Conservation (phyloP, 1,140 invertebrate genomes). For the Drosophila sechellia region DNA sequence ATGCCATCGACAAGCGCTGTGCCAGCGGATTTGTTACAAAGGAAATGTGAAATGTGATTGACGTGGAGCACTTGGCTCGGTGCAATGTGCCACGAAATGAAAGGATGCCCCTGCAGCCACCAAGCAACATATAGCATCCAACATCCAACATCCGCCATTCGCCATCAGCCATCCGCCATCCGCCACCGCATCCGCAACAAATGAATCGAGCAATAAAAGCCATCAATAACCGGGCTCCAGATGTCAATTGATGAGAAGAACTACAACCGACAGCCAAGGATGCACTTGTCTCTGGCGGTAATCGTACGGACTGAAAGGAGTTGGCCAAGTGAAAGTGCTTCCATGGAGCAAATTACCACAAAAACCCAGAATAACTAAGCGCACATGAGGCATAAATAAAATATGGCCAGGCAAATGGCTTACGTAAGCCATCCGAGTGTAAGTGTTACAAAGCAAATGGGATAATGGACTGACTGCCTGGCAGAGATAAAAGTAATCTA, state of each 20-base stretch:
- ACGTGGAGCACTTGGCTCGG: slow-evolving; percentile 56
- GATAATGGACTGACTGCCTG: no score
- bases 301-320: slow-evolving; percentile 33
- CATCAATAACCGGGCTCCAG: slow-evolving; percentile 66
- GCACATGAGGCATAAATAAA: slow-evolving; percentile 7
- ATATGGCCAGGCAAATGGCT: slow-evolving; percentile 13
- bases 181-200: slow-evolving; percentile 23
- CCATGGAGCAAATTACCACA: slow-evolving; percentile 14
- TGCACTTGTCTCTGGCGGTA: slow-evolving; percentile 33
- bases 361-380: slow-evolving; percentile 11
- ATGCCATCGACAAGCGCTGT: slow-evolving; percentile 42
- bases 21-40: slow-evolving; percentile 74
- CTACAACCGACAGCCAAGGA: slow-evolving; percentile 27
- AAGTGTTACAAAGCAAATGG: background rate
- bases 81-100: slow-evolving; percentile 70
- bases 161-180: no score
- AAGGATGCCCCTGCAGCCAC: slow-evolving; percentile 40
- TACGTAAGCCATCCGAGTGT: background rate
- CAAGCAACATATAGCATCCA: background rate
- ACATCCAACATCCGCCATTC: background rate
- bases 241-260: slow-evolving; percentile 44
- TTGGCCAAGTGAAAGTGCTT: slow-evolving; percentile 19
- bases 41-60: slow-evolving; percentile 65
- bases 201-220: slow-evolving; percentile 50
- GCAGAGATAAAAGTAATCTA: no score